A percentile compares a stretch with the other conserved stretches of the same genome.
phyloP scores from a whole-genome alignment of 2,888 invertebrate species.

The Acleris sparsana region DNA sequence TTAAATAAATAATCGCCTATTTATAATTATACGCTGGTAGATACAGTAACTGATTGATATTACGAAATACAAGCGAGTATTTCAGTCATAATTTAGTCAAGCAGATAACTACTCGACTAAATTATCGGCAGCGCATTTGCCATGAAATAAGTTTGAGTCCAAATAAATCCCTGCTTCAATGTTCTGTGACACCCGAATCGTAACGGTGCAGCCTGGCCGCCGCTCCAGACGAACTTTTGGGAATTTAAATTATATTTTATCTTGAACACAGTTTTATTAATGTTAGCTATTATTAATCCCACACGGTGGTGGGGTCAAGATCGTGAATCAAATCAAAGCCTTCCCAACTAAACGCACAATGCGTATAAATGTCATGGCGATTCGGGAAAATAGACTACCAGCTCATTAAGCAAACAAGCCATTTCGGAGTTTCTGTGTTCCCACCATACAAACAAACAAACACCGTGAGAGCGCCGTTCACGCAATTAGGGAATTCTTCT shows the following conservation, averaged over 20 bases:
- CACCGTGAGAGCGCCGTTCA: constrained; percentile 9
- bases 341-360: not conserved
- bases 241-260: constrained; percentile 9
- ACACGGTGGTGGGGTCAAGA: too few relatives aligned
- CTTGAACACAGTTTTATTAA: not conserved
- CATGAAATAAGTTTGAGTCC: too few relatives aligned
- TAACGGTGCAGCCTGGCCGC: not conserved
- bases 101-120: too few relatives aligned
- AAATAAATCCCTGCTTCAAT: not conserved
- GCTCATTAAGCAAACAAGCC: not conserved
- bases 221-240: not conserved
- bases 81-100: too few relatives aligned
- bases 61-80: too few relatives aligned
- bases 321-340: not conserved
- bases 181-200: not conserved
- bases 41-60: too few relatives aligned
- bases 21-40: too few relatives aligned
- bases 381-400: not conserved
- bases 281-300: too few relatives aligned
- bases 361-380: not conserved
- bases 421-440: constrained; percentile 1
- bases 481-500: constrained; percentile 18
- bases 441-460: not conserved
- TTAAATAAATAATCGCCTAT: too few relatives aligned
- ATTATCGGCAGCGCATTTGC: too few relatives aligned